phyloP scores from a whole-genome alignment of 2,888 invertebrate genomes.

The Epiblema foenella region DNA sequence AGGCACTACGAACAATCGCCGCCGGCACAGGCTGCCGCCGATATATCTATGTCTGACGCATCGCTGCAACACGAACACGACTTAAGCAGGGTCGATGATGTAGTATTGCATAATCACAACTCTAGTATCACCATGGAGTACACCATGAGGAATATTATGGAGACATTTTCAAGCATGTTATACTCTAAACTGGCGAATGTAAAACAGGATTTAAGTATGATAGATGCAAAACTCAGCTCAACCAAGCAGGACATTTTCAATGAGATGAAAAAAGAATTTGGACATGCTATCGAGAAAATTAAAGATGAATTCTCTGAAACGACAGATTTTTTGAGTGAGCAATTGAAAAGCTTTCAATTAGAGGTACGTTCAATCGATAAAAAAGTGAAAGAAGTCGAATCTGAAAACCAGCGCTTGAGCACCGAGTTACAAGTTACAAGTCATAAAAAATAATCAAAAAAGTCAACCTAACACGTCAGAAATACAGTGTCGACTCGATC shows the following conservation, averaged over 20 bases:
- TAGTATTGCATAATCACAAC: neutral
- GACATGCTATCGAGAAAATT: neutral
- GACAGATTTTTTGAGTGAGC: neutral
- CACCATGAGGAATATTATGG: neutral
- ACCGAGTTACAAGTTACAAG: neutral
- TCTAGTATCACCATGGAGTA: neutral
- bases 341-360: neutral
- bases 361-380: neutral
- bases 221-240: neutral
- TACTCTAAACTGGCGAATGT: neutral
- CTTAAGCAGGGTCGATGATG: neutral
- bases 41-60: conserved; percentile 1
- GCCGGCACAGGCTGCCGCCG: neutral
- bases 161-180: conserved; percentile 4
- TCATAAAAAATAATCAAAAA: conserved; percentile 3
- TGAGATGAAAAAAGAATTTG: conserved; percentile 2
- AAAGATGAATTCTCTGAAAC: neutral
- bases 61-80: neutral
- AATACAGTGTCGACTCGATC: conserved; percentile 5
- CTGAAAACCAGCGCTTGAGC: conserved; percentile 6
- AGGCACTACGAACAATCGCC: conserved; percentile 5
- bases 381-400: neutral
- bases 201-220: neutral
- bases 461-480: neutral
- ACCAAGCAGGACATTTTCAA: conserved; percentile 1